Base-by-base conservation (phyloP, 1,140 invertebrate genomes). In the Ceratosolen fusciceps region DNA sequence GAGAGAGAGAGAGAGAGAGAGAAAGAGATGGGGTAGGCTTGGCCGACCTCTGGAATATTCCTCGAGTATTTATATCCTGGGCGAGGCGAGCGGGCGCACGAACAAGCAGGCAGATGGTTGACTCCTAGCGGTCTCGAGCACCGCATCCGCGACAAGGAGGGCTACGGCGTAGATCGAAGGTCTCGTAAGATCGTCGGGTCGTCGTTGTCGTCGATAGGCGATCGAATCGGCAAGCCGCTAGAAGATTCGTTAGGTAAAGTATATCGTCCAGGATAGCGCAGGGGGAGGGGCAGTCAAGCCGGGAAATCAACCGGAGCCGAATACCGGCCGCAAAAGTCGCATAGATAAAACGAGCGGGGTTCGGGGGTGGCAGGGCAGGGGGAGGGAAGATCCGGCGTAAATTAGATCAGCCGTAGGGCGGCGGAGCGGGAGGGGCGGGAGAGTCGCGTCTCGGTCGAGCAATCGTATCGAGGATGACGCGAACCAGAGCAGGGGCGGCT, bases 41-140 rank as follows among this genome's bases (percentile, higher is more conserved):
- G 39, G 39, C 24, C 71, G 29, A 21, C 4, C 56, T 60, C 72
- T 47, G n/a, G 24, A 74, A 62, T 60, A 62, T 62, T 74, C 72
- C 37, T 21, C 10, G n/a, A 58, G 54, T 73, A 74, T 74, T 74
- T 60, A 62, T 62, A 74, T 74, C 72, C 56, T 74, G 72, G 9
- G 56, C 9, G 62, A 47, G 14, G 37, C 37, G 56, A 60, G 72
- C 24, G 24, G 24, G 37, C 67, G 72, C 56, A 3, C 31, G n/a
- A n/a, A n/a, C n/a, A n/a, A n/a, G n/a, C n/a, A n/a, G 60, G 29
- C 60, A 37, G 60, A 65, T 34, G 60, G 60, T n/a, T n/a, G n/a
- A 31, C 60, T 65, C 5, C 68, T 43, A 52, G 43, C 1, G 43
- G 43, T 47, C 60, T 21, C 26, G 5, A 16, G 5, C 21, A 58